Conservation (phyloP, 2,797 vertebrate genomes). For the Semaprochilodus insignis region DNA sequence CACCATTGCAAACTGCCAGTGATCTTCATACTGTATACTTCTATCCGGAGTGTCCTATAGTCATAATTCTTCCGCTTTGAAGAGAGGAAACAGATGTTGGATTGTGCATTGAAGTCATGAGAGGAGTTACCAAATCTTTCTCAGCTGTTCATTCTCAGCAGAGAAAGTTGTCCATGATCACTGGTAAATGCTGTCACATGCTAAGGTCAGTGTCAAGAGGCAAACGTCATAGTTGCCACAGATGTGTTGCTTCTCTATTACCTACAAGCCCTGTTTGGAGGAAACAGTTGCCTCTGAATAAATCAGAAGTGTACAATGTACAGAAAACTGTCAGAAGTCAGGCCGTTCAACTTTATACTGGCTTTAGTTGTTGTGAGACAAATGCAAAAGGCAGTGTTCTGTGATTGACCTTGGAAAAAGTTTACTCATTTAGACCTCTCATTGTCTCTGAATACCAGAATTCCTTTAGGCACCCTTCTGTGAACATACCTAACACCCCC, state of each 20-base stretch:
- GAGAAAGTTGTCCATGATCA: constrained; percentile 9
- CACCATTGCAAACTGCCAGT: neutral
- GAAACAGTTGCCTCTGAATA: neutral
- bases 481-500: constrained; percentile 38
- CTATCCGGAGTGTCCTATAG: neutral
- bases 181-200: neutral
- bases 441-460: constrained; percentile 24
- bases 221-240: neutral
- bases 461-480: constrained; percentile 22
- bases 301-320: neutral
- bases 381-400: constrained; percentile 14
- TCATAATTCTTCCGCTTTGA: neutral
- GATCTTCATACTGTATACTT: neutral
- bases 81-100: constrained; percentile 7
- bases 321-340: neutral
- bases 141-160: constrained; percentile 3
- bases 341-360: neutral
- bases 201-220: neutral
- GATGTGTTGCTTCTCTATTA: neutral
- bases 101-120: constrained; percentile 5
- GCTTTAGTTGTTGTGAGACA: neutral
- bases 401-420: constrained; percentile 17
- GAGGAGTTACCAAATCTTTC: neutral
- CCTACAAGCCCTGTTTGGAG: neutral
- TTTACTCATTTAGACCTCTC: constrained; percentile 4